Conservation (phyloP, 2,113 vertebrate genomes). For the Hypomesus transpacificus region DNA sequence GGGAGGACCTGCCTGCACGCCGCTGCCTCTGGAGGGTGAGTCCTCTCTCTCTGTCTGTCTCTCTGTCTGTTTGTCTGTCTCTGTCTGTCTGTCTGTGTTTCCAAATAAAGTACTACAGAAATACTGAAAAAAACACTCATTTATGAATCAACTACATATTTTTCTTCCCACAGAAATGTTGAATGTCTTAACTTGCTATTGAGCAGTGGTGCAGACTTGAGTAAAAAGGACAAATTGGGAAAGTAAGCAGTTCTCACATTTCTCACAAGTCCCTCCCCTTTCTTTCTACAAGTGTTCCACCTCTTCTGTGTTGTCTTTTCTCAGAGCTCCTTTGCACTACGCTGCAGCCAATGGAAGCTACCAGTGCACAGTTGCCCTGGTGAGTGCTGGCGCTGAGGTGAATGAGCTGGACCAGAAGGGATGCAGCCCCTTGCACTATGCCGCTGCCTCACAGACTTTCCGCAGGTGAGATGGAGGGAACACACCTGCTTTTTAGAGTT, state of each 20-base stretch:
- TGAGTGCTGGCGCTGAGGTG: conserved; percentile 82
- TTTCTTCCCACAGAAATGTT: conserved; percentile 75
- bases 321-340: conserved; percentile 92
- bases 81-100: too few relatives aligned
- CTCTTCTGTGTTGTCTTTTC: background rate
- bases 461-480: conserved; percentile 71
- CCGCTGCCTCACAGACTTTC: conserved; percentile 89
- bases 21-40: conserved; percentile 92
- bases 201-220: conserved; percentile 84
- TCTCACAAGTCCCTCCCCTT: too few relatives aligned
- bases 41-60: too few relatives aligned
- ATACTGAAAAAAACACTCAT: background rate
- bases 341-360: conserved; percentile 89
- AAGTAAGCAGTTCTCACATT: conserved; percentile 66
- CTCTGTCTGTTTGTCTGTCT: too few relatives aligned
- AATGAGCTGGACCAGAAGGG: conserved; percentile 86
- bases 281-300: background rate
- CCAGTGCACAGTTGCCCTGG: conserved; percentile 84
- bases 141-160: background rate
- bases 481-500: background rate
- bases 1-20: conserved; percentile 94
- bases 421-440: conserved; percentile 90
- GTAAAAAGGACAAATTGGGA: conserved; percentile 86
- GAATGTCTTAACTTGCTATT: conserved; percentile 94
- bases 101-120: too few relatives aligned